Conservation (phyloP, 2,113 vertebrate genomes). For the Agapornis roseicollis region DNA sequence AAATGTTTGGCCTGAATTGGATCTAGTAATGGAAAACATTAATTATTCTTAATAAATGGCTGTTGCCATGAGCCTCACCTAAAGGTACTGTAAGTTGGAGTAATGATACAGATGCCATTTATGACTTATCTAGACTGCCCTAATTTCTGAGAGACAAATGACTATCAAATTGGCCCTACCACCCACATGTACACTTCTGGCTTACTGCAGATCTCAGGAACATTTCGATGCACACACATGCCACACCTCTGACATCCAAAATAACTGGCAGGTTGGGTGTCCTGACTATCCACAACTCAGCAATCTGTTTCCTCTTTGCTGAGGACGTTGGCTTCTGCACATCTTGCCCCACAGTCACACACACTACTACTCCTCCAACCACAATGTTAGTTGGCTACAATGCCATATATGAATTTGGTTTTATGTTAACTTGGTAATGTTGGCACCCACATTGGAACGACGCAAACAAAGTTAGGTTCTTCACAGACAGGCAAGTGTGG, state of each 20-base stretch:
- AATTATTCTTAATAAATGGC: not conserved
- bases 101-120: not conserved
- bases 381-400: accelerated
- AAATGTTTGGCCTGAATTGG: not conserved
- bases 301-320: not conserved
- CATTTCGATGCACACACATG: not conserved
- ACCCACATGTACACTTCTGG: not conserved
- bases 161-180: not conserved
- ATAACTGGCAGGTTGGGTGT: not conserved
- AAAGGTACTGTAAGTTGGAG: not conserved
- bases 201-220: not conserved
- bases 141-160: not conserved
- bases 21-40: not conserved
- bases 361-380: not conserved
- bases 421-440: not conserved
- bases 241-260: not conserved
- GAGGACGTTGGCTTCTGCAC: not conserved
- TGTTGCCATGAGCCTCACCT: not conserved
- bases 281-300: not conserved
- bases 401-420: not conserved
- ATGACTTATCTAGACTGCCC: not conserved
- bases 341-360: not conserved
- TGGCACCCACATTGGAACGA: not conserved
- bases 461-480: not conserved
- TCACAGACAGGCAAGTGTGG: not conserved